Conservation (phyloP, 2,113 vertebrate species). For the Rhadina sibilatrix region DNA sequence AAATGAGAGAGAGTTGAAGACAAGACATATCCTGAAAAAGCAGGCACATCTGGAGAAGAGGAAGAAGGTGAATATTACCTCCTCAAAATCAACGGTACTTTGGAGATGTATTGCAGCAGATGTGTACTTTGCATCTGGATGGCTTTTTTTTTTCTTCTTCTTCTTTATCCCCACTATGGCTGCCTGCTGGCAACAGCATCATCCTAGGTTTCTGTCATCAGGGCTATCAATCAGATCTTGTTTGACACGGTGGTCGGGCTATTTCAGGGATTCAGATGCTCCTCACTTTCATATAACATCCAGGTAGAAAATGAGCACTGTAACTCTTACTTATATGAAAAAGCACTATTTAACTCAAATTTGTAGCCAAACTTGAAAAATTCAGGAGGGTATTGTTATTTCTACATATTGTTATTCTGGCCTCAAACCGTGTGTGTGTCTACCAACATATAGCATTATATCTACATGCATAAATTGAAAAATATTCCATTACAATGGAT, state of each 20-base stretch:
- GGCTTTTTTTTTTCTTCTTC: background rate
- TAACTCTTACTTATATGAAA: background rate
- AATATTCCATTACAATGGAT: background rate
- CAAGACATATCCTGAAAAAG: background rate
- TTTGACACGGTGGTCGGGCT: background rate
- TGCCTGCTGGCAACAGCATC: background rate
- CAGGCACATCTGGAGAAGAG: background rate
- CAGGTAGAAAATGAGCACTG: background rate
- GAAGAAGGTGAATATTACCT: background rate
- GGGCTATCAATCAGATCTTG: background rate
- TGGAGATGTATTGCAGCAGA: background rate
- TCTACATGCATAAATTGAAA: background rate
- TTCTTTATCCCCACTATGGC: background rate
- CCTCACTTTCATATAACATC: background rate
- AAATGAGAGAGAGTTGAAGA: background rate
- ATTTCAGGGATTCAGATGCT: background rate
- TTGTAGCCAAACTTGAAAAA: background rate
- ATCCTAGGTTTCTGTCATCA: background rate
- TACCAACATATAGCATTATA: background rate
- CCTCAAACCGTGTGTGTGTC: background rate
- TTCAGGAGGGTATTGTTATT: background rate
- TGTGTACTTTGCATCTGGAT: background rate
- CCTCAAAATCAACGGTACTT: background rate
- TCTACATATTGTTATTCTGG: background rate
- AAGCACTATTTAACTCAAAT: background rate